These are phyloP conservation scores for Lutraria rhynchaena DNA, from an alignment of 1,140 invertebrate genomes.

Conservation along the genomic window DNA sequence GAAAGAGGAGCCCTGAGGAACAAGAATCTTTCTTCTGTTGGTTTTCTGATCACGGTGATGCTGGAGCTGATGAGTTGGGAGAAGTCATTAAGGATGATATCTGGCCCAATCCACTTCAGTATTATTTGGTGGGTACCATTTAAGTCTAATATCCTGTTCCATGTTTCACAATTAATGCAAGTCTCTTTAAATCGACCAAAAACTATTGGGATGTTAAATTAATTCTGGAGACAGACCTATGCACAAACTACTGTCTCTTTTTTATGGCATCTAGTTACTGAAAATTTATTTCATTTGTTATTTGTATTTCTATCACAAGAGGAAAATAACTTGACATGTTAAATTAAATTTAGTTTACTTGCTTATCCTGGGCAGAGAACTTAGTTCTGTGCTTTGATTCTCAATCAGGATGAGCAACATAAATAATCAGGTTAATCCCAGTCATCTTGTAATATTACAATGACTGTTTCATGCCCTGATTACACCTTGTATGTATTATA, in stretches of 20 bases:
- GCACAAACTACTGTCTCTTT: not conserved
- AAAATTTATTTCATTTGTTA: not conserved
- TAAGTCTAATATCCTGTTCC: conserved; percentile 65
- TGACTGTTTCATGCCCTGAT: conserved; percentile 1
- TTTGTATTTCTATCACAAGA: too few relatives aligned
- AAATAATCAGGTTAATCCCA: not conserved
- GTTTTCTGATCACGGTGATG: conserved; percentile 82
- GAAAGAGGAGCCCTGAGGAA: conserved; percentile 77
- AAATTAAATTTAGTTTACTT: too few relatives aligned
- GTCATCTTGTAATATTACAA: not conserved
- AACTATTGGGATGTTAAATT: too few relatives aligned
- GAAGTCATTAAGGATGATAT: conserved; percentile 92
- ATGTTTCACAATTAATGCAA: not conserved
- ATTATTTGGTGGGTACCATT: conserved; percentile 89
- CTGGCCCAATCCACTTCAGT: conserved; percentile 95
- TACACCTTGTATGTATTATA: too few relatives aligned
- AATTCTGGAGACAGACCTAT: not conserved
- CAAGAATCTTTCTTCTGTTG: conserved; percentile 82
- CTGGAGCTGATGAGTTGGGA: conserved; percentile 81
- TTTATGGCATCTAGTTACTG: too few relatives aligned
- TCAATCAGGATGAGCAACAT: not conserved
- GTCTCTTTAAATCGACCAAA: too few relatives aligned
- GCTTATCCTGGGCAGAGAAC: too few relatives aligned
- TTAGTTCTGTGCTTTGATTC: not conserved
- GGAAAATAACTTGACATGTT: too few relatives aligned